Evolutionary conservation across 92 coral and sea anemone species (phyloP).

Genomic region (Anthopleura xanthogrammica): DNA sequence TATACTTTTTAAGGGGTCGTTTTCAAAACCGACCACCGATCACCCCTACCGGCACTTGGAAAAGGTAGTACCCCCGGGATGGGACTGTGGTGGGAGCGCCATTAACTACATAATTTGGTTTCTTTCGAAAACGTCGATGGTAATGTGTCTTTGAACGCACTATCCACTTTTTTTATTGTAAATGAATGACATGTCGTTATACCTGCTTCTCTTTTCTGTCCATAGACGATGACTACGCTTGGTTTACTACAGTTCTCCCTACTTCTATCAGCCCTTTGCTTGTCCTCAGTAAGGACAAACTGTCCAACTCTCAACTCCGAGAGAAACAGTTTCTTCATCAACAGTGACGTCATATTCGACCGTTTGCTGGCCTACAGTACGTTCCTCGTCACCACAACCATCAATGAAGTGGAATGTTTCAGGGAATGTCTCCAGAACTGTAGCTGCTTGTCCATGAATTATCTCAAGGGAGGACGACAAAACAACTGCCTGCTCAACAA

Average conservation of each 20-base stretch:
- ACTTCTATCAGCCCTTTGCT: not conserved
- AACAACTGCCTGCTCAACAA: not conserved
- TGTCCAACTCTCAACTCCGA: not conserved
- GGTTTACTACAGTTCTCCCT: not conserved
- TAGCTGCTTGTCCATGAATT: constrained; percentile 3
- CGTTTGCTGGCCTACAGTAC: not conserved
- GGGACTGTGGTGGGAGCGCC: too few relatives aligned
- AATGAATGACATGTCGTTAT: too few relatives aligned
- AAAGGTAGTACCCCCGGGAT: too few relatives aligned
- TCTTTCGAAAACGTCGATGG: too few relatives aligned
- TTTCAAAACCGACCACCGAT: too few relatives aligned
- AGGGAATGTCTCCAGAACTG: constrained; percentile 3
- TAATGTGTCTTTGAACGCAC: too few relatives aligned
- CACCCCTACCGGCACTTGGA: too few relatives aligned
- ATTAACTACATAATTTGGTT: too few relatives aligned
- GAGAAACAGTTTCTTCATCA: not conserved
- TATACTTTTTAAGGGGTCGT: too few relatives aligned
- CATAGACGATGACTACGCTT: too few relatives aligned
- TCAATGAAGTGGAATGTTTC: constrained; percentile 3
- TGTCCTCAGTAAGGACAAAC: not conserved
- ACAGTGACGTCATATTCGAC: not conserved
- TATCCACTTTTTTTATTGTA: too few relatives aligned
- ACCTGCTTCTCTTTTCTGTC: too few relatives aligned
- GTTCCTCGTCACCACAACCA: not conserved
- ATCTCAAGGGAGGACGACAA: not conserved